Conservation (phyloP, 2,888 invertebrate species). For the Apoda limacodes region DNA sequence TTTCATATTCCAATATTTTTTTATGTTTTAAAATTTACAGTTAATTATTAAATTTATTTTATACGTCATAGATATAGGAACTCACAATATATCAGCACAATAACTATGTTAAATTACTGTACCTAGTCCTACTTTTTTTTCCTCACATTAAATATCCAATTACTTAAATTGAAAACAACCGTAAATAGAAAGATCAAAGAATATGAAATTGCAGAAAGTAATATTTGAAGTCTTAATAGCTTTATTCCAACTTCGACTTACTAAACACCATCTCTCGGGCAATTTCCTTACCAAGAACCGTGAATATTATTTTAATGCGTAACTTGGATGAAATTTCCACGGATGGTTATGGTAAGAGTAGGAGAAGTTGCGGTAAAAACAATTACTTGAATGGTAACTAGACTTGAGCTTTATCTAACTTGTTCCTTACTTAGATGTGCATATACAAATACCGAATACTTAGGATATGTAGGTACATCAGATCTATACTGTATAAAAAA, state of each 20-base stretch:
- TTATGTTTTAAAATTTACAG: no score
- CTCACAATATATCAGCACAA: no score
- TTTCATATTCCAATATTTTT: no score
- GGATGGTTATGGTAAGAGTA: slow-evolving; percentile 45
- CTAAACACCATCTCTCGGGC: slow-evolving; percentile 44
- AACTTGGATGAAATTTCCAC: slow-evolving; percentile 37
- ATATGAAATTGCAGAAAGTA: slow-evolving; percentile 30
- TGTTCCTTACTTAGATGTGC: no score
- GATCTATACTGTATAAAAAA: no score
- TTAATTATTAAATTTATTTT: no score
- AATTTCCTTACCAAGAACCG: slow-evolving; percentile 41
- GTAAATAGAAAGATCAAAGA: slow-evolving; percentile 5
- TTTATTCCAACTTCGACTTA: slow-evolving; percentile 43
- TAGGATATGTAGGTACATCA: no score
- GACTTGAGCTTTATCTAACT: slow-evolving; percentile 10
- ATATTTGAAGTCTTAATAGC: slow-evolving; percentile 40
- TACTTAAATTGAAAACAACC: slow-evolving; percentile 3
- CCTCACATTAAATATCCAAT: no score
- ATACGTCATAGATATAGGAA: no score
- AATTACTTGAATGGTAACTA: slow-evolving; percentile 45
- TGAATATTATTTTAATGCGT: slow-evolving; percentile 49
- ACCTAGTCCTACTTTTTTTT: no score
- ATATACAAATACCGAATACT: no score
- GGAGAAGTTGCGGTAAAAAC: slow-evolving; percentile 43
- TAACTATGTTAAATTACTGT: no score